Conservation (phyloP, 2,113 vertebrate species). For the Nycticebus coucang region DNA sequence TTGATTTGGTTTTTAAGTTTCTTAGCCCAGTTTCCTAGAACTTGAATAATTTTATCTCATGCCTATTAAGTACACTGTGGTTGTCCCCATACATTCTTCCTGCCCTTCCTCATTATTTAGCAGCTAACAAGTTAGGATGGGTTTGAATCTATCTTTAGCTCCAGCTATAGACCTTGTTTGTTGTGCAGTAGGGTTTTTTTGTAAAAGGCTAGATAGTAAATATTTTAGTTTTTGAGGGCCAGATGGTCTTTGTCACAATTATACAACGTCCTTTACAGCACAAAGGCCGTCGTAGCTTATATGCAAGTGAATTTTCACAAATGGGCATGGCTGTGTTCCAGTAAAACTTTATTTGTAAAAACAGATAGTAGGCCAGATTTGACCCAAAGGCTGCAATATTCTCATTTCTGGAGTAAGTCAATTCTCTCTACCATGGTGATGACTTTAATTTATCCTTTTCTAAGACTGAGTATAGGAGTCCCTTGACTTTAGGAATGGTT, state of each 20-base stretch:
- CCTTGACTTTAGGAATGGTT: neutral
- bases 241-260: conserved; percentile 15
- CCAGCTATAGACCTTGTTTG: neutral
- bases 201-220: neutral
- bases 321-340: neutral
- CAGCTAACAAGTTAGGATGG: neutral
- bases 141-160: neutral
- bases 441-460: neutral
- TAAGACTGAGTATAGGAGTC: neutral
- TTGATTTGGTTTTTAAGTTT: neutral
- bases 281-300: neutral
- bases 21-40: neutral
- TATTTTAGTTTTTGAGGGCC: neutral
- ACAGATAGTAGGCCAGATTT: neutral
- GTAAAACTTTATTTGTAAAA: conserved; percentile 48
- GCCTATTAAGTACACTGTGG: neutral
- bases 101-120: neutral
- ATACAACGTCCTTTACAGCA: neutral
- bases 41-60: neutral
- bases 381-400: neutral
- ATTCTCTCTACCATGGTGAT: neutral
- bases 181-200: neutral
- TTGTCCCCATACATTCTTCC: neutral
- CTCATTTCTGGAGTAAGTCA: neutral
- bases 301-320: conserved; percentile 29